Percentiles rank a stretch among this genome's conserved stretches.
phyloP scores from a whole-genome alignment of 2,797 vertebrate species.

The Notolepis coatsorum region DNA sequence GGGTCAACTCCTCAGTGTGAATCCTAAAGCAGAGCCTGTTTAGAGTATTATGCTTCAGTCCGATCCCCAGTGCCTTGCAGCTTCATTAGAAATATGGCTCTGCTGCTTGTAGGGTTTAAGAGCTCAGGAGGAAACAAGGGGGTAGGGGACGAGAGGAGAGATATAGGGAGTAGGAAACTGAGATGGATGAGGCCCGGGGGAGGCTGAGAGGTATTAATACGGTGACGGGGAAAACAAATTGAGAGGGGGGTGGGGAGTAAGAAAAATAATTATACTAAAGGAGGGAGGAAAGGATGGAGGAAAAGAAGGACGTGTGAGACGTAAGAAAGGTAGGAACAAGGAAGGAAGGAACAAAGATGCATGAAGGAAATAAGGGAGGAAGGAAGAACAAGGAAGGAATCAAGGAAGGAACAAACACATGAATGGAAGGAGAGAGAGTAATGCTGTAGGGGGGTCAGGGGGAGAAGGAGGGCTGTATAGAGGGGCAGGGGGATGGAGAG shows the following conservation, averaged over 20 bases:
- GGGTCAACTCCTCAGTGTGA: constrained; percentile 28
- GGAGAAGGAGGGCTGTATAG: constrained; percentile 34
- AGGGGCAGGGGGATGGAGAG: background rate
- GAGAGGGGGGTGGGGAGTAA: too few species aligned
- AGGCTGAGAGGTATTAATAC: too few species aligned
- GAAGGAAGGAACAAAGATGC: background rate
- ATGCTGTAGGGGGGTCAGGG: background rate
- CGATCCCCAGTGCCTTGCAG: constrained; percentile 7
- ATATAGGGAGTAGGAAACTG: background rate
- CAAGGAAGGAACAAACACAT: constrained; percentile 7
- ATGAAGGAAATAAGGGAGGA: background rate
- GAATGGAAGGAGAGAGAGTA: background rate
- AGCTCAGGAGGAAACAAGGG: constrained; percentile 7
- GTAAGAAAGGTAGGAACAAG: background rate
- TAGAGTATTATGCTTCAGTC: constrained; percentile 14
- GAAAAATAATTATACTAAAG: too few species aligned
- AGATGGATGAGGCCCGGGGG: too few species aligned
- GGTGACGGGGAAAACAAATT: too few species aligned
- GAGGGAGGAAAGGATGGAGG: constrained; percentile 20
- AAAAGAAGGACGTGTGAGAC: background rate
- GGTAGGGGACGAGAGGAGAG: background rate
- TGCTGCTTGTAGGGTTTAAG: background rate
- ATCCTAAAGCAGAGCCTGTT: constrained; percentile 10
- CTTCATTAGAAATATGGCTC: constrained; percentile 22
- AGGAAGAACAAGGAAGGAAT: background rate